These are phyloP conservation scores for Drosophila equinoxialis DNA, from an alignment of 1,140 invertebrate species.

Conservation along the genomic window DNA sequence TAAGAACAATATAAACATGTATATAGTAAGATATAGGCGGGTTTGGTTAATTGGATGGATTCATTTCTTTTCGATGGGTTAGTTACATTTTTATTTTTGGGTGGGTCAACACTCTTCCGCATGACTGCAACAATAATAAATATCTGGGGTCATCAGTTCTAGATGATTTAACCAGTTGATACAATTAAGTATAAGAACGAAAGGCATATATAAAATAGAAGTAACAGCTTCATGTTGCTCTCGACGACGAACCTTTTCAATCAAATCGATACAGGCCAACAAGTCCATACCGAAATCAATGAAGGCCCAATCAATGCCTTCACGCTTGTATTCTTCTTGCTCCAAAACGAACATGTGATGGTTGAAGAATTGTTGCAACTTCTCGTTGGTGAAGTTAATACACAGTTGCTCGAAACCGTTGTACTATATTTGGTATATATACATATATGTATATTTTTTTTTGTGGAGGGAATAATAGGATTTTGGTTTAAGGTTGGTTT, in stretches of 20 bases:
- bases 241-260: conserved; percentile 93
- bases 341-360: conserved; percentile 99
- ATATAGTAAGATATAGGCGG: conserved; percentile 46
- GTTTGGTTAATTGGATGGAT: conserved; percentile 55
- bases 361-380: conserved; percentile 99
- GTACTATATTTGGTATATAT: conserved; percentile 85
- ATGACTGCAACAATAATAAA: conserved; percentile 54
- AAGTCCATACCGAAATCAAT: conserved; percentile 99
- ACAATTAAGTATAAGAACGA: conserved; percentile 35
- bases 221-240: conserved; percentile 39
- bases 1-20: conserved; percentile 68
- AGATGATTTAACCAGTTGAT: conserved; percentile 62
- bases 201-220: conserved; percentile 36
- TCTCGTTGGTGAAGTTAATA: conserved; percentile 99
- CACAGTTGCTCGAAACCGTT: conserved; percentile 99
- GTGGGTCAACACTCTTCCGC: conserved; percentile 55
- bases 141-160: conserved; percentile 72
- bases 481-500: neutral
- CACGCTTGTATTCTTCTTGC: conserved; percentile 98
- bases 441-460: neutral
- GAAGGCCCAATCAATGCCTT: conserved; percentile 97
- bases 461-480: conserved; percentile 32
- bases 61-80: conserved; percentile 40
- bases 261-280: conserved; percentile 97
- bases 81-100: conserved; percentile 50